These are phyloP conservation scores for Sebastes diaconus DNA, from an alignment of 2,797 vertebrate genomes.

Conservation along the genomic window DNA sequence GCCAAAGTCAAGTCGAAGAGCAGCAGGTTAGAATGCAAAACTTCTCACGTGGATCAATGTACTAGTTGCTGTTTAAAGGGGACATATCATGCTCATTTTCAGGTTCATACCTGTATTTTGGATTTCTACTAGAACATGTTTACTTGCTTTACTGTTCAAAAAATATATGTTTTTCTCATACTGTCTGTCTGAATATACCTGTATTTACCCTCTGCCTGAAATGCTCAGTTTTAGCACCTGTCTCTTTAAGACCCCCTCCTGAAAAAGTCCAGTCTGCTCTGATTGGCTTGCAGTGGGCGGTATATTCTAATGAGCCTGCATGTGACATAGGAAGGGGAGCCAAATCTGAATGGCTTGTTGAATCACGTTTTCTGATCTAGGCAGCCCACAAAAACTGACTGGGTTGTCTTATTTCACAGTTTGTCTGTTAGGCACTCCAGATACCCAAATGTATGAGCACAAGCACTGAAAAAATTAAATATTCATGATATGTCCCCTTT, in stretches of 20 bases:
- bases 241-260: neutral
- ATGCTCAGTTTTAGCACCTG: neutral
- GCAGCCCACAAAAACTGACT: no score
- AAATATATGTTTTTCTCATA: neutral
- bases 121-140: neutral
- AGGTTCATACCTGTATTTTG: neutral
- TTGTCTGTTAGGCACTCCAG: no score
- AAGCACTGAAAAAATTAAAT: neutral
- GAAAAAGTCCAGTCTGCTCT: neutral
- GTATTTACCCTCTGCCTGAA: neutral
- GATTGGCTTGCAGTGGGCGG: no score
- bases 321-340: neutral
- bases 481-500: neutral
- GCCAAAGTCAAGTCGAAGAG: constrained; percentile 10
- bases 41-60: constrained; percentile 67
- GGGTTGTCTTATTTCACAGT: no score
- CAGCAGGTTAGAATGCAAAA: constrained; percentile 24
- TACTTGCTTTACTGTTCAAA: neutral
- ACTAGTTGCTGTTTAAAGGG: constrained; percentile 34
- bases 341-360: no score
- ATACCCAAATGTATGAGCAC: no score
- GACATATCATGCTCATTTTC: neutral
- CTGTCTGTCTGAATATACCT: neutral
- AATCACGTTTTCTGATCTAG: no score
- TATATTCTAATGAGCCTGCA: neutral